Percentiles rank a stretch among this genome's conserved stretches.
Evolutionary conservation across 35 echinoderm and acorn worm species (phyloP).

Genomic region (Apostichopus parvimensis): DNA sequence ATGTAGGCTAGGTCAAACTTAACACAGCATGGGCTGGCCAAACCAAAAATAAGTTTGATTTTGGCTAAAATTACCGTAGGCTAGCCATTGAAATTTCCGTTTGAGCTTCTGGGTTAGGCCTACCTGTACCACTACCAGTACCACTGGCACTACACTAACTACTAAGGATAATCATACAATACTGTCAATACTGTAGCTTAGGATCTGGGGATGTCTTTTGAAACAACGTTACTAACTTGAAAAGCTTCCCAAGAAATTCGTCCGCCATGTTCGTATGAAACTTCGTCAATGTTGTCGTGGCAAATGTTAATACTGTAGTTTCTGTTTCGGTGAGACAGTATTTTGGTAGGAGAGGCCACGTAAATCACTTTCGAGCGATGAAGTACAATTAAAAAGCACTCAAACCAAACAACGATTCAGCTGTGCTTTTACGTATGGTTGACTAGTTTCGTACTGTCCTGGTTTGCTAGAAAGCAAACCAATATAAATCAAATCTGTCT

Average conservation of each 20-base stretch:
- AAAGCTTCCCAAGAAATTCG: constrained; percentile 35
- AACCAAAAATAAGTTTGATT: not conserved
- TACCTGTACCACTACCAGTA: not conserved
- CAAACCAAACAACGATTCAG: no score
- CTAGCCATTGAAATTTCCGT: not conserved
- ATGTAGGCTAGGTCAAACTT: no score
- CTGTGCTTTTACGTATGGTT: no score
- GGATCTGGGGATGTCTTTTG: not conserved
- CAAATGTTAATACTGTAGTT: no score
- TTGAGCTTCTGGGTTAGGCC: not conserved
- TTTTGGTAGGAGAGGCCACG: no score
- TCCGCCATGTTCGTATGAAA: constrained; percentile 18
- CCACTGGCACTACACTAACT: not conserved
- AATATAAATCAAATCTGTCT: no score
- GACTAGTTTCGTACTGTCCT: no score
- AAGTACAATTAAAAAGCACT: no score
- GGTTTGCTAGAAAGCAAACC: no score
- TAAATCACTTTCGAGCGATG: no score
- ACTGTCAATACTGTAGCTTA: not conserved
- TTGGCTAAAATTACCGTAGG: not conserved
- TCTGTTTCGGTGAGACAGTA: no score
- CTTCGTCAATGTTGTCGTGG: no score
- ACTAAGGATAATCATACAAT: not conserved
- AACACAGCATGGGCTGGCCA: not conserved
- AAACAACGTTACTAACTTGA: not conserved